A percentile compares a stretch with the other conserved stretches of the same genome.
These are phyloP conservation scores for Myathropa florea DNA, from an alignment of 2,888 invertebrate genomes.

Conservation along the genomic window DNA sequence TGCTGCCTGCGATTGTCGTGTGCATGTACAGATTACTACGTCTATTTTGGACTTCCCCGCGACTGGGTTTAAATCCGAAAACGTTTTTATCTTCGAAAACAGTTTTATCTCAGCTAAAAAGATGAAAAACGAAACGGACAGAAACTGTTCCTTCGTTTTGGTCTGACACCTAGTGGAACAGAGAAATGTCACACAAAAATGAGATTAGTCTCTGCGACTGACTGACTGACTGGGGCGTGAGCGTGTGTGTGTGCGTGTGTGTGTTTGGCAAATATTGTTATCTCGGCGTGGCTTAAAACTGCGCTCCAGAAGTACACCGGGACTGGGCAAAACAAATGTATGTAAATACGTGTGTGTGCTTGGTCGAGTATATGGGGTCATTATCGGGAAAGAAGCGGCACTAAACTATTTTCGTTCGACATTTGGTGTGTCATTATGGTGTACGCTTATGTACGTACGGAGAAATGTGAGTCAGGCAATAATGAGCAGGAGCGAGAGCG, in stretches of 20 bases:
- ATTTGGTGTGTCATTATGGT: constrained; percentile 25
- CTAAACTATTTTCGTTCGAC: constrained; percentile 66
- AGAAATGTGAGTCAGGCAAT: constrained; percentile 58
- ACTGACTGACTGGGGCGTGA: background rate
- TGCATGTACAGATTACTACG: background rate
- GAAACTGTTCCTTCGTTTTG: background rate
- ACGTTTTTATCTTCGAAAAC: background rate
- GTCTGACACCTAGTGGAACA: constrained; percentile 18
- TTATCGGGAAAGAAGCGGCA: constrained; percentile 59
- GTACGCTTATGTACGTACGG: constrained; percentile 17
- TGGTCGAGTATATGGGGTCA: constrained; percentile 56
- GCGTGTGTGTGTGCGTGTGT: constrained; percentile 9
- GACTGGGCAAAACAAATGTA: background rate
- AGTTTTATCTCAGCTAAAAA: constrained; percentile 24
- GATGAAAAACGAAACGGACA: constrained; percentile 3
- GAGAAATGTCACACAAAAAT: background rate
- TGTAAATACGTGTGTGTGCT: constrained; percentile 31
- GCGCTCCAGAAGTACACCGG: constrained; percentile 28
- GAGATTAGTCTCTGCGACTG: background rate
- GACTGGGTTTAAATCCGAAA: background rate
- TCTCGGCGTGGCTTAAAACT: constrained; percentile 65
- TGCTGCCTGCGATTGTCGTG: background rate
- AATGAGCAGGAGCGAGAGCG: background rate
- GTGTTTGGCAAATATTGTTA: constrained; percentile 63
- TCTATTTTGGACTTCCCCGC: constrained; percentile 5